phyloP scores from a whole-genome alignment of 2,113 vertebrate genomes.

The Sebastes fasciatus region DNA sequence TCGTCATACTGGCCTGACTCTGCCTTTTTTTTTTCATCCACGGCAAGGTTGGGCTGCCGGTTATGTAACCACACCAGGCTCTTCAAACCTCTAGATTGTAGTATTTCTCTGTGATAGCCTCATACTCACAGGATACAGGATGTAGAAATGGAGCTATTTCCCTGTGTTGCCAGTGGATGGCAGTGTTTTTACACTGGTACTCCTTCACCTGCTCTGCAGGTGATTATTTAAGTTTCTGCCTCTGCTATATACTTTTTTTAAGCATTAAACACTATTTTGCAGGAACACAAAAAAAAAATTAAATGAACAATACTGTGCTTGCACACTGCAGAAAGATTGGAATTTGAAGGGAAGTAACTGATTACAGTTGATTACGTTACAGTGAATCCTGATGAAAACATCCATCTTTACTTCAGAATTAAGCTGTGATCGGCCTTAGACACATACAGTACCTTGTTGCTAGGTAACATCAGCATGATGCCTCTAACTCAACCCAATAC shows the following conservation, averaged over 20 bases:
- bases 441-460: conserved; percentile 81
- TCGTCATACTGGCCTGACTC: conserved; percentile 65
- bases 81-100: conserved; percentile 59
- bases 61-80: conserved; percentile 70
- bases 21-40: conserved; percentile 50
- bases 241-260: background rate
- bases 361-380: background rate
- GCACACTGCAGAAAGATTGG: background rate
- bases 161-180: conserved; percentile 65
- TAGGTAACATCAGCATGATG: conserved; percentile 80
- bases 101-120: conserved; percentile 42
- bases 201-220: background rate
- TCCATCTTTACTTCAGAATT: conserved; percentile 33
- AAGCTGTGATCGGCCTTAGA: conserved; percentile 51
- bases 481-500: conserved; percentile 47
- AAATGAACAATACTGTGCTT: background rate
- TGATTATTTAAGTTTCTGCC: background rate
- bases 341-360: background rate
- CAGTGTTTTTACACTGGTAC: conserved; percentile 59
- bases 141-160: background rate
- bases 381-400: background rate
- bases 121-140: background rate
- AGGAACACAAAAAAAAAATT: background rate
- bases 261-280: background rate
- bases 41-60: conserved; percentile 34